Evolutionary conservation across 1,140 invertebrate genomes (phyloP).

Genomic region (Hirudo medicinalis): DNA sequence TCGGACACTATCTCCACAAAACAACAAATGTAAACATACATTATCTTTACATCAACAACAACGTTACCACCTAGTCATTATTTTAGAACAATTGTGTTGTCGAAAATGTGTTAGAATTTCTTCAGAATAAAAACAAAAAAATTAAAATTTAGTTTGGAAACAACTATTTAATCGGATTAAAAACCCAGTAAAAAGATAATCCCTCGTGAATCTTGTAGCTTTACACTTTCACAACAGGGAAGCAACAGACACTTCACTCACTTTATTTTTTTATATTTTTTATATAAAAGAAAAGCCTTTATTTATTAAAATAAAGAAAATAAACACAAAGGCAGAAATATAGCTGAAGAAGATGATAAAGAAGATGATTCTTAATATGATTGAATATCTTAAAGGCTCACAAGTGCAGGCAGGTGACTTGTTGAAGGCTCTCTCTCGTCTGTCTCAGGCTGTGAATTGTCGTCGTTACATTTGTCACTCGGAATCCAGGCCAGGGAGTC

Average conservation of each 20-base stretch:
- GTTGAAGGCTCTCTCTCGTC: too few species aligned
- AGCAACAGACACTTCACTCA: not conserved
- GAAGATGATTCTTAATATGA: too few species aligned
- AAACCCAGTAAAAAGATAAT: not conserved
- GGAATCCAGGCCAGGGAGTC: constrained; percentile 11
- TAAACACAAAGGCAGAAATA: too few species aligned
- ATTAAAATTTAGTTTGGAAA: not conserved
- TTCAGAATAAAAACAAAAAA: not conserved
- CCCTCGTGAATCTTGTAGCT: not conserved
- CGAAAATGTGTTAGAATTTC: not conserved
- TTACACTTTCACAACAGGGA: too few species aligned
- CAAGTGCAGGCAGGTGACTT: too few species aligned
- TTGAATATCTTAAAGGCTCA: too few species aligned
- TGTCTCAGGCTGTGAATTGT: not conserved
- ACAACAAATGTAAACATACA: not conserved
- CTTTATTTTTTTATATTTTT: too few species aligned
- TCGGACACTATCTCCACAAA: too few species aligned
- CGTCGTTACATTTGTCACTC: not conserved
- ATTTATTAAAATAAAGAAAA: too few species aligned
- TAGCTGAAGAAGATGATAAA: too few species aligned
- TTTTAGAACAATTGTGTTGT: not conserved
- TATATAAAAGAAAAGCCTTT: too few species aligned
- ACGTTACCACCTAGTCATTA: not conserved
- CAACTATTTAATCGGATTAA: not conserved
- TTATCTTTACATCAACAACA: not conserved